Evolutionary conservation across 1,140 invertebrate species (phyloP), one percentile per base, ranked within the genome.

Genomic region (Copidosoma floridanum): DNA sequence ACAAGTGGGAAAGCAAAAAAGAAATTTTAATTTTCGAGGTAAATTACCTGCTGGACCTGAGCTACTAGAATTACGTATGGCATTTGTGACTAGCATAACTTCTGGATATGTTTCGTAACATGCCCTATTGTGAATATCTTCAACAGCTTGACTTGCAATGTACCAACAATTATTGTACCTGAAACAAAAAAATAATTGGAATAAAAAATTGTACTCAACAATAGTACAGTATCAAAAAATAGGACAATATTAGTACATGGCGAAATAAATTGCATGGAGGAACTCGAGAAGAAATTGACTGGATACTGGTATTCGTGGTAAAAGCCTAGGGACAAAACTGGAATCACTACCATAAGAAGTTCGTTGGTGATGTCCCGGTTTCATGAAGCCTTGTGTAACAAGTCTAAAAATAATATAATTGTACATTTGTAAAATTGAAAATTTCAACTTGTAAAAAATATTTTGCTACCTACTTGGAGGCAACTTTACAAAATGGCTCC

Each of bases 51-150:
- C 83, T 47, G 86, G 83, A 73, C 87, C 90, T 44, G 85, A 84
- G 71, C 88, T 87, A 55, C 93, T 80, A 24, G 92, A 92, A 81
- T 95, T 95, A 18, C 88, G 86, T 51, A 97, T 89, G 29, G 93
- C 93, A 81, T 91, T 92, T 24, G 92, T 92, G 4, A 94, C 92
- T 65, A 97, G 73, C 75, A 96, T 85, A 23, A 95, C 91, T 80
- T 95, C 93, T 47, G 92, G 81, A 76, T 88, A 92, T 50, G 92
- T 84, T 81, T 97, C 93, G 71, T 94, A 94, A 68, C 86, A 88
- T 23, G 91, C 93, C 70, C 94, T 83, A 70, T 88, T 84, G 69
- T 93, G 89, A 63, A 96, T 86, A 71, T 95, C 92, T 68, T 94
- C 89, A 2, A 96, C 83, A 20, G 93, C 89, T 78, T 92, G 89